Conservation (phyloP, 2,113 vertebrate species). For the Ictalurus punctatus region DNA sequence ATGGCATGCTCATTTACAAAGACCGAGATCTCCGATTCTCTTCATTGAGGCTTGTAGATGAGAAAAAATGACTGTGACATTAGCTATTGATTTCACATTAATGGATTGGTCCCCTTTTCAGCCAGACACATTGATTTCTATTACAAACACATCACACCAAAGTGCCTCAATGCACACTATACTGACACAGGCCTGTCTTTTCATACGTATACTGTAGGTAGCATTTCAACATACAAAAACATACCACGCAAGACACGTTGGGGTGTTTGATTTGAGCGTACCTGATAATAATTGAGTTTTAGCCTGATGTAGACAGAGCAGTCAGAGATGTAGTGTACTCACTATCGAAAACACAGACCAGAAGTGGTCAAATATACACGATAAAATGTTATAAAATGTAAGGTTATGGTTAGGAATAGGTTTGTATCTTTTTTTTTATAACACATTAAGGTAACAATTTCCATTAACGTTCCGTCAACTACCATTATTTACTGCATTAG, state of each 20-base stretch:
- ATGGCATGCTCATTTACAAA: slow-evolving; percentile 23
- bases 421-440: neutral
- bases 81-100: slow-evolving; percentile 72
- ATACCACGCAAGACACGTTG: neutral
- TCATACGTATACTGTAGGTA: neutral
- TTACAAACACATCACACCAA: slow-evolving; percentile 40
- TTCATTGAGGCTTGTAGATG: slow-evolving; percentile 57
- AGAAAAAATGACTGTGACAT: slow-evolving; percentile 73
- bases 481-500: neutral
- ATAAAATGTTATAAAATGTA: neutral
- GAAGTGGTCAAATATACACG: neutral
- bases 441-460: neutral
- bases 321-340: neutral
- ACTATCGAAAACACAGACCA: neutral
- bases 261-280: neutral
- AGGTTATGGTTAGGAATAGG: neutral
- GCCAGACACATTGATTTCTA: slow-evolving; percentile 72
- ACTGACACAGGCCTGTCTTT: neutral
- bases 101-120: slow-evolving; percentile 58
- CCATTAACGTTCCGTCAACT: too few species aligned
- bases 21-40: neutral
- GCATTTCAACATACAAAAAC: neutral
- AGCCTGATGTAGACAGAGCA: neutral
- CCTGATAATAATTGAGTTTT: neutral
- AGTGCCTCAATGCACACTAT: neutral